Evolutionary conservation across 2,113 vertebrate genomes (phyloP), one percentile per base, ranked within the genome.

Genomic region (Pipa parva): DNA sequence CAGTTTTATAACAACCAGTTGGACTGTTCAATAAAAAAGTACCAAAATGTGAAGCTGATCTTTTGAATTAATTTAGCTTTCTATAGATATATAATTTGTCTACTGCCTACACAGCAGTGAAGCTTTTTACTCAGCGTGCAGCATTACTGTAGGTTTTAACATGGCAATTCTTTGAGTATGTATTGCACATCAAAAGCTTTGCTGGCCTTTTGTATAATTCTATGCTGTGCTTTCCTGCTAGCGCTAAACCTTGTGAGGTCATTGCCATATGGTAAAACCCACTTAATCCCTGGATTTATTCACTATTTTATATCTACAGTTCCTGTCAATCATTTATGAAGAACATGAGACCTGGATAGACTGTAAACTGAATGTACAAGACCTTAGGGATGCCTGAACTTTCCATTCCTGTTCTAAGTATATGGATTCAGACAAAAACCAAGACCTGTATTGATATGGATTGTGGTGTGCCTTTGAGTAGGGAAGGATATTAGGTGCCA

Each of bases 151-250:
- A 29, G 27, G 27, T 33, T 58, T 67, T 58, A 49, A 31, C 20
- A 22, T 52, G 27, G 17, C 42, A 36, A 46, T 33, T 58, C 27
- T 57, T 49, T 67, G 42, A 58, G 37, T 58, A 67, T 67, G 57
- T 56, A 65, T 42, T 24, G 42, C 20, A 59, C 59, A 42, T 67
- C n/a, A 58, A 59, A 26, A 33, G 54, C 45, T 67, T 67, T 59
- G 18, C 45, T 36, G 5, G 45, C 42, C 15, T 67, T 59, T 67
- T 10, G 36, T 59, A 33, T 51, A 67, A 59, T 67, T 55, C 64
- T 27, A 59, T 25, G 9, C 36, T 59, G 42, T 67, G 55, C 22
- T 39, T 26, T 24, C 64, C 42, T 59, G 12, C 21, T 59, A 59
- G 49, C 42, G 36, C 21, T 25, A 10, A 26, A 22, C 46, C 64